These are phyloP conservation scores for Darevskia nairensis DNA, from an alignment of 2,797 vertebrate species.

Conservation along the genomic window DNA sequence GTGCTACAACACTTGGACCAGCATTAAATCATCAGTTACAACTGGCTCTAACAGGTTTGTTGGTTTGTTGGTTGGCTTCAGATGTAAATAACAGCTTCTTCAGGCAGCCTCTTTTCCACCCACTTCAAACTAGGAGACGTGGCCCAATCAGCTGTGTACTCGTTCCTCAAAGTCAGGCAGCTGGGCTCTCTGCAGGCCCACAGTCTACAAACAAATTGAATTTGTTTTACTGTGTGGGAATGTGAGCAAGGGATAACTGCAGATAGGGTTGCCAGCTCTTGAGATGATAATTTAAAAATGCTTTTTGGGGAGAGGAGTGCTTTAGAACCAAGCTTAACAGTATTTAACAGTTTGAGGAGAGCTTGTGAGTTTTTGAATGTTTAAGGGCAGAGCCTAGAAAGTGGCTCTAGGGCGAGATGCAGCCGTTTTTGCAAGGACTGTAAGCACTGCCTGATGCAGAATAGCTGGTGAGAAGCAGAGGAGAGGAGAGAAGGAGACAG, in stretches of 20 bases:
- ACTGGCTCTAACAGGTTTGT: neutral
- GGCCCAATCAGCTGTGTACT: neutral
- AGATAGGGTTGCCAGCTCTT: neutral
- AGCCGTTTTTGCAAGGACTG: neutral
- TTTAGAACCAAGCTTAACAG: neutral
- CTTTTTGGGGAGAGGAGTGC: neutral
- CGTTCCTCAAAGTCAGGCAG: neutral
- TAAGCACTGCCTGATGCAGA: neutral
- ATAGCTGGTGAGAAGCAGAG: too few species aligned
- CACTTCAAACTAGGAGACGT: neutral
- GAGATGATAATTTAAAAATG: neutral
- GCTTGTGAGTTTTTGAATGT: neutral
- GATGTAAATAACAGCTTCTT: neutral
- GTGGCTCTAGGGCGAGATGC: neutral
- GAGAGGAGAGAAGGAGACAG: neutral
- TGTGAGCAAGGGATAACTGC: neutral
- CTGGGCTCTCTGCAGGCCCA: neutral
- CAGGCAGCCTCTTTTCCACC: neutral
- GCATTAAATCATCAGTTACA: neutral
- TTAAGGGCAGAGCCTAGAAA: neutral
- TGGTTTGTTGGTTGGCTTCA: neutral
- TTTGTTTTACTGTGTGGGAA: neutral
- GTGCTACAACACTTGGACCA: neutral
- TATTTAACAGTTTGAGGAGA: neutral
- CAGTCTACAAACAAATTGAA: constrained; percentile 9